A percentile compares a stretch with the other conserved stretches of the same genome.
These are phyloP conservation scores for Aulostomus chinensis DNA, from an alignment of 2,797 vertebrate genomes.

Conservation along the genomic window DNA sequence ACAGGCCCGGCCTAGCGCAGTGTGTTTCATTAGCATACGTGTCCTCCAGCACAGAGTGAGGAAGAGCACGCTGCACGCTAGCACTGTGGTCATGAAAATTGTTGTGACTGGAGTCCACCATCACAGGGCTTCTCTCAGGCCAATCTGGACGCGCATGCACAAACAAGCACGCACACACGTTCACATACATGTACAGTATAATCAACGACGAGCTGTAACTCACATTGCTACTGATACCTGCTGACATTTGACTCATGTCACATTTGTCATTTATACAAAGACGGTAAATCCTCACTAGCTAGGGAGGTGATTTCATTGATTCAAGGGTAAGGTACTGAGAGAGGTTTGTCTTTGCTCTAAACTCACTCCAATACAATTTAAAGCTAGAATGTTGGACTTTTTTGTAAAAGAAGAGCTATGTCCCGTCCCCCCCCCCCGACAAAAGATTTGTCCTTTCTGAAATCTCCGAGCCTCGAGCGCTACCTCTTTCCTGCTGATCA, in stretches of 20 bases:
- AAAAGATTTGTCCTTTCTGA: too few relatives aligned
- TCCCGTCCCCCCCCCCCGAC: too few relatives aligned
- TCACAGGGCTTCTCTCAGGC: constrained; percentile 20
- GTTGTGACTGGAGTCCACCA: constrained; percentile 25
- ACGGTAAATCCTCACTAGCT: constrained; percentile 24
- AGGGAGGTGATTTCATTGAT: constrained; percentile 32
- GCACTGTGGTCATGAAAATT: constrained; percentile 5
- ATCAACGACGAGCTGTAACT: constrained; percentile 41
- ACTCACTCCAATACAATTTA: too few relatives aligned
- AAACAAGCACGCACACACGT: constrained; percentile 1
- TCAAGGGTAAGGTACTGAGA: constrained; percentile 42
- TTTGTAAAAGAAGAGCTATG: too few relatives aligned
- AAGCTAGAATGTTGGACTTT: too few relatives aligned
- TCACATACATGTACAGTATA: constrained; percentile 23
- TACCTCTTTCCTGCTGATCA: too few relatives aligned
- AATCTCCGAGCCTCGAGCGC: too few relatives aligned
- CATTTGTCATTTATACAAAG: constrained; percentile 41
- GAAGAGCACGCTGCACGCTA: constrained; percentile 2
- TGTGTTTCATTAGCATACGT: constrained; percentile 31
- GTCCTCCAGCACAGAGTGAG: constrained; percentile 35
- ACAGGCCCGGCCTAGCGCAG: too few relatives aligned
- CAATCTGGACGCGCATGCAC: background rate
- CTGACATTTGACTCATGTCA: constrained; percentile 42
- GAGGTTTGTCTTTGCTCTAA: background rate
- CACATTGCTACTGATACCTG: constrained; percentile 32